These are phyloP conservation scores for Bryconaethiops microstoma DNA, from an alignment of 2,797 vertebrate genomes.

Conservation along the genomic window DNA sequence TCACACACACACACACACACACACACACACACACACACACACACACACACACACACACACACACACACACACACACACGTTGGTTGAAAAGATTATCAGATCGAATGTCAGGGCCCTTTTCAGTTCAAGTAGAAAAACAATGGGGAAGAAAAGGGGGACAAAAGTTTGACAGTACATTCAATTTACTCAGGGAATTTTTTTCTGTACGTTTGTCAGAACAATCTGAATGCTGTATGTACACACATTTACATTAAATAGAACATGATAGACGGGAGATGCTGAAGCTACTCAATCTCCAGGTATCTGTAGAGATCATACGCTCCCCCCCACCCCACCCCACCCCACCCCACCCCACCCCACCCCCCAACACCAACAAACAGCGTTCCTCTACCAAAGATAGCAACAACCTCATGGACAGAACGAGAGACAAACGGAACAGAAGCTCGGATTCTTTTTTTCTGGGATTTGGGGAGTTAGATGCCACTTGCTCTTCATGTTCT, in stretches of 20 bases:
- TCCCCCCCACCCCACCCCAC: no score
- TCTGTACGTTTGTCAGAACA: constrained; percentile 56
- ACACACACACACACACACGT: neutral
- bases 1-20: neutral
- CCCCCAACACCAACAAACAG: constrained; percentile 1
- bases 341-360: no score
- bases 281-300: constrained; percentile 11
- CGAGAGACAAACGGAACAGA: constrained; percentile 44
- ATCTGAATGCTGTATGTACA: constrained; percentile 73
- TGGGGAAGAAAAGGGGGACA: no score
- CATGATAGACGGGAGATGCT: constrained; percentile 35
- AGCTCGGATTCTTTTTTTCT: neutral
- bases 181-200: constrained; percentile 40
- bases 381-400: constrained; percentile 48
- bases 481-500: constrained; percentile 70
- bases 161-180: constrained; percentile 67
- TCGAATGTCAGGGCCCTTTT: neutral
- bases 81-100: neutral
- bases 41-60: neutral
- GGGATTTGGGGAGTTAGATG: neutral
- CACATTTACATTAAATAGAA: constrained; percentile 81
- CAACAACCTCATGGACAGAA: constrained; percentile 43
- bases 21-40: neutral
- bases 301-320: constrained; percentile 1
- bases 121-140: neutral